Evolutionary conservation across 2,888 invertebrate genomes (phyloP).

Genomic region (Nomada goodeniana): DNA sequence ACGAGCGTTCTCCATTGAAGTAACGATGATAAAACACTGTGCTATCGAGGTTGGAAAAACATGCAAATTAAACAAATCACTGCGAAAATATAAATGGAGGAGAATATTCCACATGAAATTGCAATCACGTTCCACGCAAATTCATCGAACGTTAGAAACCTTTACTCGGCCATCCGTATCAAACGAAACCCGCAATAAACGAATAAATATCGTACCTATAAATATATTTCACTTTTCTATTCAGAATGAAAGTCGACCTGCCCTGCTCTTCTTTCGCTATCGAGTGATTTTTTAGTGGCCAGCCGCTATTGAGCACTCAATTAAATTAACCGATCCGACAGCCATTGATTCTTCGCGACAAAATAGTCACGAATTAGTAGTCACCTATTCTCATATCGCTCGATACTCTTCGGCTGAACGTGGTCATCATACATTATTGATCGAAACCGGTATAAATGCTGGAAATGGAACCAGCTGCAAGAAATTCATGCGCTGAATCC

Average conservation of each 20-base stretch:
- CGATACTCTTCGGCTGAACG: conserved; percentile 27
- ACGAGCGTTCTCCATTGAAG: no score
- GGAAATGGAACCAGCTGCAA: conserved; percentile 43
- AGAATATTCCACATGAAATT: no score
- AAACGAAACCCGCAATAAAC: conserved; percentile 52
- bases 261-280: conserved; percentile 17
- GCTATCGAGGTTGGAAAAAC: no score
- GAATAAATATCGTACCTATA: conserved; percentile 55
- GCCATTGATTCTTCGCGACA: conserved; percentile 15
- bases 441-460: conserved; percentile 45
- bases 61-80: no score
- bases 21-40: no score
- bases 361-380: conserved; percentile 12
- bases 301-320: conserved; percentile 52
- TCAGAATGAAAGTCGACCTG: no score
- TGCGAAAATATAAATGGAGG: no score
- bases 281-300: conserved; percentile 37
- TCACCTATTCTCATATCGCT: conserved; percentile 48
- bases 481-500: conserved; percentile 51
- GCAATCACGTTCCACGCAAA: conserved; percentile 7
- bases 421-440: conserved; percentile 52
- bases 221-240: background rate
- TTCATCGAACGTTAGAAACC: conserved; percentile 42
- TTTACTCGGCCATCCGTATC: conserved; percentile 34
- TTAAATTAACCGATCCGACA: conserved; percentile 59